Evolutionary conservation across 2,888 invertebrate species (phyloP), one percentile per base, ranked within the genome.

Genomic region (Epsilonema sp.): DNA sequence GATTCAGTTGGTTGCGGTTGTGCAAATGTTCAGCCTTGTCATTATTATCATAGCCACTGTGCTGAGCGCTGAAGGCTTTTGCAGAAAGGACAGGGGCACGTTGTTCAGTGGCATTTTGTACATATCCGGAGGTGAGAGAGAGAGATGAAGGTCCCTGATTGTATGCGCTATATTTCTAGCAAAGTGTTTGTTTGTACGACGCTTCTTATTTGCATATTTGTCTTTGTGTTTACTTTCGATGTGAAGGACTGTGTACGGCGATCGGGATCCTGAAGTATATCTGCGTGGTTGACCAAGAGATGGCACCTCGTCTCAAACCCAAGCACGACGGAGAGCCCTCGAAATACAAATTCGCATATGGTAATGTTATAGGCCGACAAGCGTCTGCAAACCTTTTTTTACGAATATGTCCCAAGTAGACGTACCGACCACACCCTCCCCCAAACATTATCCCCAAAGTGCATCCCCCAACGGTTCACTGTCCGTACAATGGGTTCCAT

Each of bases 251-350:
- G 36, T 51, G 54, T 26, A 50, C 56, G 2, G 55, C 52, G 41
- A 55, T 56, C 1, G 60, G 58, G 2, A 58, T 61, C 4, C 48
- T 61, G 25, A 58, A 60, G 57, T 55, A 58, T 16, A 61, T 62
- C 11, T 62, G 61, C 47, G 58, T 59, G 2, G 62, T 62, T 2
- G 62, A 62, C 49, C 61, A 62, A 47, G 62, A 62, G 48, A 49
- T 62, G 49, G 53, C 56, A 8, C 43, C 46, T 20, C 21, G 46
- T 19, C 44, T 48, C 31, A 25, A 36, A 20, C 31, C 5, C 2
- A 48, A 21, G 13, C 21, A 40, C 2, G 31, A 19, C 2, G 44
- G 46, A 3, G 46, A 46, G 20, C 36, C 26, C 11, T 46, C 46
- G 3, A 19, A 37, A 16, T 46, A 26, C 41, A 16, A 5, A 19